Evolutionary conservation across 2,113 vertebrate species (phyloP).

Genomic region (Campylomormyrus tamandua): DNA sequence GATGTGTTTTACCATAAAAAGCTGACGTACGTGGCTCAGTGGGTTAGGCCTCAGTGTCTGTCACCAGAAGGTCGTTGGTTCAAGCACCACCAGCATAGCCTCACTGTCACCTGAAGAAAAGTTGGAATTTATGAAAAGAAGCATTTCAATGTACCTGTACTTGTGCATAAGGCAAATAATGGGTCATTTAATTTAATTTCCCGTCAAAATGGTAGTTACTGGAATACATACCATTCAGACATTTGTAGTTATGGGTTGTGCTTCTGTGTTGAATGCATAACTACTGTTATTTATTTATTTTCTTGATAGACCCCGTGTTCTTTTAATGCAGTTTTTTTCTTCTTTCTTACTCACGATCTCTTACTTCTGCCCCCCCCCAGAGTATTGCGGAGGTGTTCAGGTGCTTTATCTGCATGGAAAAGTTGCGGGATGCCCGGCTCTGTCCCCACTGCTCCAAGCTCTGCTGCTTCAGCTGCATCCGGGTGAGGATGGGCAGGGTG

Average conservation of each 20-base stretch:
- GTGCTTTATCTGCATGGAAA: slow-evolving; percentile 99
- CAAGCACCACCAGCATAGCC: not conserved
- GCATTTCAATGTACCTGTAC: not conserved
- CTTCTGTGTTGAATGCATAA: not conserved
- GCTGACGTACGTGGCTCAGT: not conserved
- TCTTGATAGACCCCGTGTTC: not conserved
- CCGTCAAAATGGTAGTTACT: not conserved
- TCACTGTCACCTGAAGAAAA: not conserved
- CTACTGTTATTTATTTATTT: not conserved
- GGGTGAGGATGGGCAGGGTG: slow-evolving; percentile 71
- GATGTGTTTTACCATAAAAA: not conserved
- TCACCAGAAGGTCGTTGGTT: not conserved
- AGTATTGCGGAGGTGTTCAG: slow-evolving; percentile 97
- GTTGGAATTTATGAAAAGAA: not conserved
- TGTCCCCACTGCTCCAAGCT: slow-evolving; percentile 98
- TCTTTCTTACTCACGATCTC: not conserved
- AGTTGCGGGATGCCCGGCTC: slow-evolving; percentile 88
- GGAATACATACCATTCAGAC: too few relatives aligned
- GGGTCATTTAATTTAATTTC: not conserved
- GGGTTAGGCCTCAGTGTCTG: not conserved
- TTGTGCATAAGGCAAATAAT: not conserved
- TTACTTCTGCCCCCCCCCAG: slow-evolving; percentile 42
- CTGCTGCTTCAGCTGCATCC: slow-evolving; percentile 97
- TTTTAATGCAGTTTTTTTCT: not conserved
- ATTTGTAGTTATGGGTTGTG: not conserved